Percentiles rank a stretch among this genome's conserved stretches.
Evolutionary conservation across 2,797 vertebrate genomes (phyloP).

Genomic region (Sternotherus odoratus): DNA sequence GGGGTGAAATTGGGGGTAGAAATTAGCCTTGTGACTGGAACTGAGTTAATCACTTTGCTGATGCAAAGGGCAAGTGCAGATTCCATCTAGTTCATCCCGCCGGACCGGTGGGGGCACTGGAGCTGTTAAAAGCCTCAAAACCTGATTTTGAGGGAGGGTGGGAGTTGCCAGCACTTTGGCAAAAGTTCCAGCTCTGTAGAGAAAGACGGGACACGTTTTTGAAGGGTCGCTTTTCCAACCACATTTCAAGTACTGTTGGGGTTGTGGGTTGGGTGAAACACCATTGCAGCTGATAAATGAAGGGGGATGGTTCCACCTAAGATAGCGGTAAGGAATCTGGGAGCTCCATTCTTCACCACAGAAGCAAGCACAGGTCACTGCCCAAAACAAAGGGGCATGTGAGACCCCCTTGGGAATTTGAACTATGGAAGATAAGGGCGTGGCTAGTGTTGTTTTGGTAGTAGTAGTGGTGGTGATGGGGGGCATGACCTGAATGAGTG

Average conservation of each 20-base stretch:
- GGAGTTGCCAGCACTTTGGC: neutral
- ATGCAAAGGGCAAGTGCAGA: neutral
- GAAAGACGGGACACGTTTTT: neutral
- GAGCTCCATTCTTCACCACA: neutral
- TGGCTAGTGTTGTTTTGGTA: neutral
- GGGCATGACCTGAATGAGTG: neutral
- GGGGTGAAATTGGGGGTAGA: neutral
- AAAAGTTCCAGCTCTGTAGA: neutral
- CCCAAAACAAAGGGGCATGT: neutral
- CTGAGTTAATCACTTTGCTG: neutral
- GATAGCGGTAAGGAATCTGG: neutral
- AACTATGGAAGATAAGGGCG: neutral
- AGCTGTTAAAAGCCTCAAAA: neutral
- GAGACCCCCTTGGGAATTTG: neutral
- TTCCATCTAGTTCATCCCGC: neutral
- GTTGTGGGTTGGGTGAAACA: neutral
- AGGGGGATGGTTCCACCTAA: neutral
- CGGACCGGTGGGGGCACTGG: neutral
- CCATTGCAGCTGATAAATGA: neutral
- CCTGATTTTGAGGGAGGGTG: fast-evolving
- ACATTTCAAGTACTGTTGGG: neutral
- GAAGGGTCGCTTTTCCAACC: neutral
- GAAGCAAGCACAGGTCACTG: neutral
- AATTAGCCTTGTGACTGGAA: neutral
- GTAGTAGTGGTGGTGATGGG: too few relatives aligned